Conservation (phyloP, 1,140 invertebrate genomes). For the Cydia splendana region DNA sequence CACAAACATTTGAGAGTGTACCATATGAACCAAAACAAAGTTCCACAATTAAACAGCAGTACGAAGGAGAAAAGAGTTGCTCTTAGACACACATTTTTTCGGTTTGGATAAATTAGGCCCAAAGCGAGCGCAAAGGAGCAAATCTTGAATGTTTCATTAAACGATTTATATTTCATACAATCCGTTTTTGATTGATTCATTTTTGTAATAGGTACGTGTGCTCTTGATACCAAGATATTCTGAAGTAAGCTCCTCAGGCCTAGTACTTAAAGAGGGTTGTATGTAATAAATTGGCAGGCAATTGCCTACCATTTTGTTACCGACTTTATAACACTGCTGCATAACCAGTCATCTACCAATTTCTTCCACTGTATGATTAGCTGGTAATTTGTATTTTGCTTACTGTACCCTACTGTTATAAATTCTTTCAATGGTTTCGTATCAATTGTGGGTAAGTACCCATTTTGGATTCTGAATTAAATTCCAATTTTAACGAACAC, state of each 20-base stretch:
- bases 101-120: constrained; percentile 59
- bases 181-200: background rate
- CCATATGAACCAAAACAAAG: constrained; percentile 55
- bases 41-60: constrained; percentile 42
- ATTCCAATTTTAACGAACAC: too few relatives aligned
- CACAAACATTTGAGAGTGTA: constrained; percentile 54
- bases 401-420: background rate
- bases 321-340: background rate
- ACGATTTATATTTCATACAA: constrained; percentile 33
- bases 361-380: background rate
- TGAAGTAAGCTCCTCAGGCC: background rate
- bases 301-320: background rate
- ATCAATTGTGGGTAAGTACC: background rate
- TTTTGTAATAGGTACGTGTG: background rate
- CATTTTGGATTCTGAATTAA: background rate
- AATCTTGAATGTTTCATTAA: constrained; percentile 61
- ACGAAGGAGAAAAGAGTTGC: constrained; percentile 42
- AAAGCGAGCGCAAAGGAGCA: constrained; percentile 60
- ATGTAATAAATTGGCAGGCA: background rate
- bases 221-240: background rate
- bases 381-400: background rate
- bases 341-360: constrained; percentile 10
- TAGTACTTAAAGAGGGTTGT: background rate
- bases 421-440: background rate
- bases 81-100: constrained; percentile 43